Conservation (phyloP, 2,113 vertebrate species). For the Petromus typicus region DNA sequence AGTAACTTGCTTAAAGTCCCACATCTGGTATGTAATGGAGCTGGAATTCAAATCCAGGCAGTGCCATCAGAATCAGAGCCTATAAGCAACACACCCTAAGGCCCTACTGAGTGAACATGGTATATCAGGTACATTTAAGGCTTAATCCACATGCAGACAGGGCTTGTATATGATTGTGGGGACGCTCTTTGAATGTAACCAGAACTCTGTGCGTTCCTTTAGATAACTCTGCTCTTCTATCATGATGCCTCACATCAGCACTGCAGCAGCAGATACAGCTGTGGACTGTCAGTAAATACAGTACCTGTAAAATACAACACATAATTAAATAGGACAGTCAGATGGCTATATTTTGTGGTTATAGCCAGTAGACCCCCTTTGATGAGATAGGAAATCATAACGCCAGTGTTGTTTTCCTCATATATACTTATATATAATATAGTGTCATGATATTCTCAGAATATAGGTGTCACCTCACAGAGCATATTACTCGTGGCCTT, state of each 20-base stretch:
- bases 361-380: neutral
- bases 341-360: neutral
- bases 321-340: neutral
- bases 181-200: neutral
- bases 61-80: neutral
- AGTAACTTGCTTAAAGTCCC: neutral
- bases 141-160: neutral
- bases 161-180: neutral
- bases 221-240: neutral
- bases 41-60: neutral
- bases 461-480: neutral
- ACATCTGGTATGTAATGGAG: neutral
- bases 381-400: constrained; percentile 8
- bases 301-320: neutral
- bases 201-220: neutral
- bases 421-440: neutral
- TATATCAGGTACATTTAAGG: neutral
- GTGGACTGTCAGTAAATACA: neutral
- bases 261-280: no score
- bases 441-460: neutral
- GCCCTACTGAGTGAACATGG: neutral
- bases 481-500: neutral
- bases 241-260: no score
- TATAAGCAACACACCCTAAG: neutral
- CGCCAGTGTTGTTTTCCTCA: neutral